Evolutionary conservation across 2,888 invertebrate species (phyloP).

Genomic region (Mechanitis mazaeus): DNA sequence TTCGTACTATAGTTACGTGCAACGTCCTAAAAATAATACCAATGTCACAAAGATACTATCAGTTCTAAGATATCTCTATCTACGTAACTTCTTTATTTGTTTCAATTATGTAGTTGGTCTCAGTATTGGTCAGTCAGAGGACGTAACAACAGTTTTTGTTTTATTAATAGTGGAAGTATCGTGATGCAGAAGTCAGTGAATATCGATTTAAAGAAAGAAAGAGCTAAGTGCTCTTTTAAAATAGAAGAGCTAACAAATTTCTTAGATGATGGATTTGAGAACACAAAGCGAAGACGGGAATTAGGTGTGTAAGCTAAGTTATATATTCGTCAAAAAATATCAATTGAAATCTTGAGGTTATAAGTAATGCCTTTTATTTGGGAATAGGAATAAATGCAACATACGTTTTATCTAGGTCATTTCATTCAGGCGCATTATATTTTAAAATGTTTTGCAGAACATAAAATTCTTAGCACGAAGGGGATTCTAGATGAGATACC

Average conservation of each 20-base stretch:
- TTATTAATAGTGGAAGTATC: conserved; percentile 8
- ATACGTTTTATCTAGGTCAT: neutral
- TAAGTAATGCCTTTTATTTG: neutral
- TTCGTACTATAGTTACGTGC: no score
- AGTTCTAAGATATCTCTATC: neutral
- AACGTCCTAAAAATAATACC: no score
- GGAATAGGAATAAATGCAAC: neutral
- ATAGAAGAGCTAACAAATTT: conserved; percentile 84
- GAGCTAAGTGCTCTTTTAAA: conserved; percentile 82
- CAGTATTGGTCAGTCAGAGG: no score
- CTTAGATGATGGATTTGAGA: conserved; percentile 82
- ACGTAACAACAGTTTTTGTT: neutral
- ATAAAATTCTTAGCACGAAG: conserved; percentile 69
- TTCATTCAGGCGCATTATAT: neutral
- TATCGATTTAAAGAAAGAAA: conserved; percentile 81
- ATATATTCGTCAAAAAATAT: neutral
- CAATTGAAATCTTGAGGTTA: neutral
- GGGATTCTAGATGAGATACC: conserved; percentile 80
- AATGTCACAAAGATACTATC: neutral
- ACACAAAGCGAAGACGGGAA: conserved; percentile 78
- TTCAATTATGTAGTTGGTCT: no score
- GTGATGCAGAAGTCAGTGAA: conserved; percentile 64
- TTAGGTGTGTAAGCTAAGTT: conserved; percentile 41
- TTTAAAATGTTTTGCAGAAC: conserved; percentile 40
- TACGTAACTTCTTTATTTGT: no score